Conservation (phyloP, 2,113 vertebrate species). For the Lycaon pictus region DNA sequence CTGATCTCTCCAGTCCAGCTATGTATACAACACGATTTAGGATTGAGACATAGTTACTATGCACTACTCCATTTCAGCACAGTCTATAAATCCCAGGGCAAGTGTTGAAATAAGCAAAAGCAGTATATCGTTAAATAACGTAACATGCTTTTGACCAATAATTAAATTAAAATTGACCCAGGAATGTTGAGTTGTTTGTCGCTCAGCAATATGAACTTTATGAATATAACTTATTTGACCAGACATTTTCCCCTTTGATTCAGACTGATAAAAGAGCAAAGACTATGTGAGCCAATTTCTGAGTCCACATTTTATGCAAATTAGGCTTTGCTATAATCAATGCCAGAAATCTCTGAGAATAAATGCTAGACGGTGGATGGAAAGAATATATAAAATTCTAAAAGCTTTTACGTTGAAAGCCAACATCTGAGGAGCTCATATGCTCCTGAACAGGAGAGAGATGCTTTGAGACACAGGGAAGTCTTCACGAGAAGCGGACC, state of each 20-base stretch:
- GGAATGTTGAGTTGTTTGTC: background rate
- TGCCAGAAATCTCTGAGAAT: background rate
- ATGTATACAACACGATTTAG: background rate
- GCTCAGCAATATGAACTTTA: constrained; percentile 11
- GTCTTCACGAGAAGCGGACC: background rate
- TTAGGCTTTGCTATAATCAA: background rate
- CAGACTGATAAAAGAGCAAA: background rate
- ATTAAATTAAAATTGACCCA: constrained; percentile 36
- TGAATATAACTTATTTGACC: background rate
- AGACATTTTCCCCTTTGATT: background rate
- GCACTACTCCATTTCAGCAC: background rate
- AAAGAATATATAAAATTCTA: background rate
- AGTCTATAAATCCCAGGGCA: background rate
- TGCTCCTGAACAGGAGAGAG: background rate
- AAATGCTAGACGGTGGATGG: background rate
- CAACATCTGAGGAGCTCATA: background rate
- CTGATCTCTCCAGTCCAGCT: background rate
- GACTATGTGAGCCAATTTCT: background rate
- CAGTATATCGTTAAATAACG: background rate
- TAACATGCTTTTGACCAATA: background rate
- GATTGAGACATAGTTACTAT: background rate
- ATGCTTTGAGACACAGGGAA: background rate
- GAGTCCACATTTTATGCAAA: background rate
- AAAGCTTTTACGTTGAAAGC: background rate
- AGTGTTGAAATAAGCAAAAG: constrained; percentile 19